Evolutionary conservation across 2,888 invertebrate species (phyloP).

Genomic region (Pseudococcus jackbeardsleyi): DNA sequence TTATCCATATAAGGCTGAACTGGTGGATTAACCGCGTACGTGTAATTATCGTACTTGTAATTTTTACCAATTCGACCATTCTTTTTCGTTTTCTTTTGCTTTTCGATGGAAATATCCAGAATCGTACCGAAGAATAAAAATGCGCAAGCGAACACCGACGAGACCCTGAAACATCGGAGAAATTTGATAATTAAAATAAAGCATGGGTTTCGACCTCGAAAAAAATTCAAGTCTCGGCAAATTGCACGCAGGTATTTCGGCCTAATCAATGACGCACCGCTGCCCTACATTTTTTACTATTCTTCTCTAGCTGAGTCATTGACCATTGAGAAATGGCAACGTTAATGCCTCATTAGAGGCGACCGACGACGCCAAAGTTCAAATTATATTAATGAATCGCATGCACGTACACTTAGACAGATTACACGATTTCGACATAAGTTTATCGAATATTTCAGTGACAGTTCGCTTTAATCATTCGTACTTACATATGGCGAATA

Average conservation of each 20-base stretch:
- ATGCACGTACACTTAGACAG: not conserved
- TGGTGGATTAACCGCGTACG: slow-evolving; percentile 67
- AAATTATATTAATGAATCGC: not conserved
- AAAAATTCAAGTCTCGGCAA: not conserved
- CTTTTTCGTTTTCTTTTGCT: slow-evolving; percentile 49
- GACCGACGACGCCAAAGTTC: not conserved
- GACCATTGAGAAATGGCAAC: not conserved
- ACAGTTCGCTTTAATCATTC: not conserved
- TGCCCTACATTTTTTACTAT: not conserved
- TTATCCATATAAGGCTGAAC: slow-evolving; percentile 64
- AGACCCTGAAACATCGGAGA: slow-evolving; percentile 66
- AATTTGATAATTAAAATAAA: not conserved
- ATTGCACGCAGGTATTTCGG: not conserved
- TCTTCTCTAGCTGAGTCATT: not conserved
- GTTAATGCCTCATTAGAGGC: not conserved
- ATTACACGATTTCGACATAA: not conserved
- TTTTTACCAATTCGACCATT: slow-evolving; percentile 66
- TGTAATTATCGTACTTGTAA: slow-evolving; percentile 68
- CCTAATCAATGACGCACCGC: not conserved
- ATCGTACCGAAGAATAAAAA: slow-evolving; percentile 67
- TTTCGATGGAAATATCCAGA: slow-evolving; percentile 67
- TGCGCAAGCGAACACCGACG: slow-evolving; percentile 66
- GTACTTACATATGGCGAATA: not conserved
- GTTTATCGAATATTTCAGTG: not conserved
- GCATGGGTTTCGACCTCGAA: not conserved